Percentiles rank a stretch among this genome's conserved stretches.
Evolutionary conservation across 2,797 vertebrate genomes (phyloP).

Genomic region (Capromys pilorides): DNA sequence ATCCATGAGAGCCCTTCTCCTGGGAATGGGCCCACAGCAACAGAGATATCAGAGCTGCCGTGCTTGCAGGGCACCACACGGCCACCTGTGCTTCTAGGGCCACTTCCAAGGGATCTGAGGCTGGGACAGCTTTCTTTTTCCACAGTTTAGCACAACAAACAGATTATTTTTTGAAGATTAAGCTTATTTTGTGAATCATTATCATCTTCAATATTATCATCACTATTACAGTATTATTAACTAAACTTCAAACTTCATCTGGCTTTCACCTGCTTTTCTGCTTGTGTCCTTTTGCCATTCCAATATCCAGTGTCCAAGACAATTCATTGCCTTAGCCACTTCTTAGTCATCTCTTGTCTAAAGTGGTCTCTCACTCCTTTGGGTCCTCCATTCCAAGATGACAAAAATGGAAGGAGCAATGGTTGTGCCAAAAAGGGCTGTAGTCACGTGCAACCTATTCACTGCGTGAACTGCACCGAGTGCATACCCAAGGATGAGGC

Average conservation of each 20-base stretch:
- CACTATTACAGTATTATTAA: constrained; percentile 2
- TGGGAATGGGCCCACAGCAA: background rate
- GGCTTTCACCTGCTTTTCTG: background rate
- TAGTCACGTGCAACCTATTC: too few species aligned
- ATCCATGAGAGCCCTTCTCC: background rate
- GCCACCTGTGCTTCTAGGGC: background rate
- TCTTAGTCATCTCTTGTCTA: background rate
- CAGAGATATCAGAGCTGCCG: background rate
- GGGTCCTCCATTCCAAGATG: too few species aligned
- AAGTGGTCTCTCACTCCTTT: background rate
- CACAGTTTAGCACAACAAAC: background rate
- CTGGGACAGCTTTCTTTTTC: background rate
- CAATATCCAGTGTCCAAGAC: background rate
- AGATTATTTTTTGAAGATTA: background rate
- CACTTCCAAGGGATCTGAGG: background rate
- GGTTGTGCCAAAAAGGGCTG: too few species aligned
- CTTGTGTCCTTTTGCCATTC: background rate
- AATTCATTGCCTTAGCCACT: background rate
- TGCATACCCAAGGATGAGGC: too few species aligned
- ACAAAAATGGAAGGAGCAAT: too few species aligned
- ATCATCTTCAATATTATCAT: background rate
- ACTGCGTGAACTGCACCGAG: too few species aligned
- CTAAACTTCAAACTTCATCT: background rate
- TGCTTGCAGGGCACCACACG: background rate
- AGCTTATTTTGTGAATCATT: background rate